A percentile compares a stretch with the other conserved stretches of the same genome.
phyloP scores from a whole-genome alignment of 2,888 invertebrate genomes.

The Acheta domesticus region DNA sequence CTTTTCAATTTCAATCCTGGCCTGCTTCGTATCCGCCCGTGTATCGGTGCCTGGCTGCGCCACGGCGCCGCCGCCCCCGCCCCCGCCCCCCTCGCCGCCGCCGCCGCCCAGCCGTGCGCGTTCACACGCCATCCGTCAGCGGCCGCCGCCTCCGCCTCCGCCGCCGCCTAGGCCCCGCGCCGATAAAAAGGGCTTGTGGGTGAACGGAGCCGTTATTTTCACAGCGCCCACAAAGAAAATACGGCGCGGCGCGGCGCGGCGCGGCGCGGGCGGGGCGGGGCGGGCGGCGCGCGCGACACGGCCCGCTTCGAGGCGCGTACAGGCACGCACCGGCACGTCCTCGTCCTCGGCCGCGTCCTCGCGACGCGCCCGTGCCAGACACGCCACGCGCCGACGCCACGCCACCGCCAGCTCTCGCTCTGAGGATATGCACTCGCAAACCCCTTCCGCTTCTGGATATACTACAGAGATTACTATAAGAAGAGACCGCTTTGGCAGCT shows the following conservation, averaged over 20 bases:
- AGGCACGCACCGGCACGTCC: no score
- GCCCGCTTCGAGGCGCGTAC: no score
- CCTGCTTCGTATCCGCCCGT: not conserved
- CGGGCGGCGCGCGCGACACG: no score
- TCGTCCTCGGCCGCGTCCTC: no score
- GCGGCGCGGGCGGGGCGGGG: no score
- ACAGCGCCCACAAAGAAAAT: not conserved
- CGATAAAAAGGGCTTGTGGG: not conserved
- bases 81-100: not conserved
- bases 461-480: no score
- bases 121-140: slow-evolving; percentile 11
- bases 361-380: no score
- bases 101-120: not conserved
- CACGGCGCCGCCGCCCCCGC: not conserved
- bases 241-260: not conserved
- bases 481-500: no score
- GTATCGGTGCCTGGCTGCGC: slow-evolving; percentile 10
- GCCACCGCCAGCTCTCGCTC: no score
- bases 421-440: no score
- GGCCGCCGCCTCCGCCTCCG: not conserved
- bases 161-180: not conserved
- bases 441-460: no score
- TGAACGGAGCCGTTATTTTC: not conserved
- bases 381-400: no score
- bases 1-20: slow-evolving; percentile 6